Percentiles rank a stretch among this genome's conserved stretches.
These are phyloP conservation scores for Homarus americanus DNA, from an alignment of 1,140 invertebrate species.

Conservation along the genomic window DNA sequence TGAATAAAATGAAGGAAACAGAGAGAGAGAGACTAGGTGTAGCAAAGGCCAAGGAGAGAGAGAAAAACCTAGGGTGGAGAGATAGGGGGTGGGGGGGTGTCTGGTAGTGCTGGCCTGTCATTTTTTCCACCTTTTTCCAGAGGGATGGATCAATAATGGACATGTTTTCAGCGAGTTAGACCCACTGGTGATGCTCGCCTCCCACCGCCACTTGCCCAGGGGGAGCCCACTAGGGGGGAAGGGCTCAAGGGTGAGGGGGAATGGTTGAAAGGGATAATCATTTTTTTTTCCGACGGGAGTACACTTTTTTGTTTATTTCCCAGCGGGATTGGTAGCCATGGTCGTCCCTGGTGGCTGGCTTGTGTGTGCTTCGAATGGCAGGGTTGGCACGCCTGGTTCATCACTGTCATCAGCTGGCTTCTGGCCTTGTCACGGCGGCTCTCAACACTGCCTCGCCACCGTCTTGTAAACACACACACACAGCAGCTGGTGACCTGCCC, in stretches of 20 bases:
- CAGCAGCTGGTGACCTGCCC: not conserved
- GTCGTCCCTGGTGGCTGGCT: not conserved
- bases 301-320: not conserved
- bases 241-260: not conserved
- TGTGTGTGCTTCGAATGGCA: not conserved
- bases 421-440: not conserved
- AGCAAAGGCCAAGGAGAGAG: not conserved
- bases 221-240: not conserved
- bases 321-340: slow-evolving; percentile 14
- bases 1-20: not conserved
- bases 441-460: slow-evolving; percentile 10
- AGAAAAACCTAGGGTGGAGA: not conserved
- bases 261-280: not conserved
- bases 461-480: slow-evolving; percentile 27
- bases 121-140: slow-evolving; percentile 23
- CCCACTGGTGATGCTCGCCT: not conserved
- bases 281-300: not conserved
- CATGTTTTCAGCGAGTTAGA: slow-evolving; percentile 22
- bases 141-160: slow-evolving; percentile 29
- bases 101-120: slow-evolving; percentile 15
- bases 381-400: slow-evolving; percentile 22
- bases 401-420: slow-evolving; percentile 25
- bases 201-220: not conserved
- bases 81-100: not conserved
- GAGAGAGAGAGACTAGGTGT: not conserved